Conservation (phyloP, 1,140 invertebrate species). For the Megathymus violae region DNA sequence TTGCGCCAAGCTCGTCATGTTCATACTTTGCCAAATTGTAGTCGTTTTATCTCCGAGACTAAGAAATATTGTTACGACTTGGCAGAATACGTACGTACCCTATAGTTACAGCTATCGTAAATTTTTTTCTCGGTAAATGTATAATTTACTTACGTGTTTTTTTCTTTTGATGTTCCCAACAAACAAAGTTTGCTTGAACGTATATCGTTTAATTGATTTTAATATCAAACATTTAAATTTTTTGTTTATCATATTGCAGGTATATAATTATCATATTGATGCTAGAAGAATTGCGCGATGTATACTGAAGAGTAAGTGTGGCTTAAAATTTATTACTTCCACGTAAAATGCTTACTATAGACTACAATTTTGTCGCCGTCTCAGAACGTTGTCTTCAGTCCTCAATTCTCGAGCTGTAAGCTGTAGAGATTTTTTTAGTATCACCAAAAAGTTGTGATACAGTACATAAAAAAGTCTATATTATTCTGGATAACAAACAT, state of each 20-base stretch:
- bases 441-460: no score
- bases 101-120: constrained; percentile 7
- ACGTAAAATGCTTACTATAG: no score
- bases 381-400: no score
- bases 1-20: background rate
- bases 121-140: background rate
- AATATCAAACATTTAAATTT: background rate
- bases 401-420: no score
- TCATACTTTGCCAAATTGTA: constrained; percentile 13
- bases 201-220: background rate
- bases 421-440: no score
- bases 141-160: background rate
- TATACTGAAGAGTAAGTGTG: background rate
- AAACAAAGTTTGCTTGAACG: background rate
- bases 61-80: constrained; percentile 15
- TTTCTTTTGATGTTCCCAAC: constrained; percentile 9
- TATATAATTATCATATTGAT: background rate
- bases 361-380: no score
- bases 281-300: background rate
- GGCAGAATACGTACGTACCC: constrained; percentile 1
- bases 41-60: constrained; percentile 5
- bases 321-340: no score
- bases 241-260: constrained; percentile 9
- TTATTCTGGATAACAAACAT: no score
- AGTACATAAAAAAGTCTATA: no score